Percentiles rank a stretch among this genome's conserved stretches.
Evolutionary conservation across 2,113 vertebrate genomes (phyloP).

Genomic region (Amphiprion ocellaris): DNA sequence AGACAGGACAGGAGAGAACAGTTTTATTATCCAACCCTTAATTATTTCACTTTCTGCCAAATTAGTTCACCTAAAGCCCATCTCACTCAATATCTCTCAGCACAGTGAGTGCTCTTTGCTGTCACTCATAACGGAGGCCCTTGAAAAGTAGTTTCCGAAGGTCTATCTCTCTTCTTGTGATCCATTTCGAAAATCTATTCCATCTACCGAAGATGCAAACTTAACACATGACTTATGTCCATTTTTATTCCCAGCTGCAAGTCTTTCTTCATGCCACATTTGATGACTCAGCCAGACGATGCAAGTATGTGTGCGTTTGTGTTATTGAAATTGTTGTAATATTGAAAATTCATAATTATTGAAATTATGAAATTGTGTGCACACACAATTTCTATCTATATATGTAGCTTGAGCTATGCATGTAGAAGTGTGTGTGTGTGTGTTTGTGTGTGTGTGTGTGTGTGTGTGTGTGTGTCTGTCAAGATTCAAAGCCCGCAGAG

Average conservation of each 20-base stretch:
- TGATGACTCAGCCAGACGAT: constrained; percentile 4
- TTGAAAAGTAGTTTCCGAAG: constrained; percentile 6
- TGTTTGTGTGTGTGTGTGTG: constrained; percentile 32
- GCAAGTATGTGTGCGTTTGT: not conserved
- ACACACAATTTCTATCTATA: not conserved
- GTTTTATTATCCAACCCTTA: constrained; percentile 44
- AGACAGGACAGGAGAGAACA: constrained; percentile 33
- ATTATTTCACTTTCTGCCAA: constrained; percentile 52
- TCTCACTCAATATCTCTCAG: not conserved
- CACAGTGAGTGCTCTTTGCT: constrained; percentile 8
- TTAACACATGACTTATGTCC: constrained; percentile 14
- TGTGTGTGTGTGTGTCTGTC: constrained; percentile 22
- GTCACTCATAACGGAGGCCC: not conserved
- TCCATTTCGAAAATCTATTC: constrained; percentile 15
- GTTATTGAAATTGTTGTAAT: no score
- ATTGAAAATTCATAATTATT: no score
- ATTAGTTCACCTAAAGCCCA: constrained; percentile 26
- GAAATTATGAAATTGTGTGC: not conserved
- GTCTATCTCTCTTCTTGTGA: constrained; percentile 7
- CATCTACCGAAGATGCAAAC: constrained; percentile 7
- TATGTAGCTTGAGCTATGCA: constrained; percentile 21
- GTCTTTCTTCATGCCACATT: constrained; percentile 26
- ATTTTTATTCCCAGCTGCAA: constrained; percentile 38
- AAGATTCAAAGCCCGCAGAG: constrained; percentile 57
- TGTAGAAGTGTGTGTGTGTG: constrained; percentile 22